phyloP scores from a whole-genome alignment of 2,797 vertebrate species.

The Capromys pilorides region DNA sequence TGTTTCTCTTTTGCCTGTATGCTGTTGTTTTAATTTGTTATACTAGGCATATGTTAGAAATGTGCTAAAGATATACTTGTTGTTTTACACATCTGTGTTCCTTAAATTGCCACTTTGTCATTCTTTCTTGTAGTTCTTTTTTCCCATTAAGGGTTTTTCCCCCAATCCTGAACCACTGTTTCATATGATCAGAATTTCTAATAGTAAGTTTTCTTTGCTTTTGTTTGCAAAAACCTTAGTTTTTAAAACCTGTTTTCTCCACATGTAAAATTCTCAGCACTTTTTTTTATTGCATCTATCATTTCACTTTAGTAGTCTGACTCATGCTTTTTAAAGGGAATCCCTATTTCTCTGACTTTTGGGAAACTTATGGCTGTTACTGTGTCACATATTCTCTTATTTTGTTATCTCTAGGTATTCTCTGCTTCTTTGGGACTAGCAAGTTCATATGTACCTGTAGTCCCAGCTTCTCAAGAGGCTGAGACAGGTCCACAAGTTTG shows the following conservation, averaged over 20 bases:
- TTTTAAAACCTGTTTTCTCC: background rate
- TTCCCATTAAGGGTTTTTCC: background rate
- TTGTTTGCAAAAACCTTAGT: constrained; percentile 41
- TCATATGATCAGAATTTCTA: background rate
- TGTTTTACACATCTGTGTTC: background rate
- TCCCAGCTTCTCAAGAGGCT: background rate
- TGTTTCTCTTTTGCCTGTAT: background rate
- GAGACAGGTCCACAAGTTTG: too few relatives aligned
- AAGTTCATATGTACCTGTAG: background rate
- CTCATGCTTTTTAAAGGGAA: background rate
- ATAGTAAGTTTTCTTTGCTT: background rate
- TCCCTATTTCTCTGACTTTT: background rate
- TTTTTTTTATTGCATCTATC: background rate
- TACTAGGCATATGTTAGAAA: background rate
- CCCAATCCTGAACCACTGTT: background rate
- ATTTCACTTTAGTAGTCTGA: background rate
- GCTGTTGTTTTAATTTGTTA: background rate
- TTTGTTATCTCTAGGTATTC: background rate
- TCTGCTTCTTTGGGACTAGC: background rate
- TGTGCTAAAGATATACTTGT: background rate
- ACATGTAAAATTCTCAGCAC: background rate
- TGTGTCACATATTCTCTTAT: background rate
- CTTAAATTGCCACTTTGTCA: background rate
- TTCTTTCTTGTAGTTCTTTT: background rate
- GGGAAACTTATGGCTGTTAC: background rate